phyloP scores from a whole-genome alignment of 2,113 vertebrate genomes.

The Actinemys pallida region DNA sequence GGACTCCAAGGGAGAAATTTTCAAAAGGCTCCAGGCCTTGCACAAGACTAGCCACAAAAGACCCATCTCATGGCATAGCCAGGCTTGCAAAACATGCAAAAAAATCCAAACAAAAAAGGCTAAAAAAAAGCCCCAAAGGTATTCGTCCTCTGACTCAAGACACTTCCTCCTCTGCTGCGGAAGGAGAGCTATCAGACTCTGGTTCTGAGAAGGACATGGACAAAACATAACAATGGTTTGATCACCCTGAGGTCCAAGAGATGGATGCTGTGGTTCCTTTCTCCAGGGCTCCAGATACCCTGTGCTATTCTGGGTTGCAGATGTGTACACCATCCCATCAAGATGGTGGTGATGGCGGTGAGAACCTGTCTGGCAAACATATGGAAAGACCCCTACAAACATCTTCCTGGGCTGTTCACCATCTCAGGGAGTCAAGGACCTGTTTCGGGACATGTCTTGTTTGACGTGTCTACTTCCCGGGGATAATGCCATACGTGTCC shows the following conservation, averaged over 20 bases:
- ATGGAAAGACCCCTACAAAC: neutral
- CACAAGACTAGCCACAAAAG: neutral
- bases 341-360: neutral
- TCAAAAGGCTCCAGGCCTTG: neutral
- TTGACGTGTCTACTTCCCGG: neutral
- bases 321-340: neutral
- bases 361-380: neutral
- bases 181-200: neutral
- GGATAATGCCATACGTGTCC: neutral
- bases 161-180: neutral
- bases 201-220: too few relatives aligned
- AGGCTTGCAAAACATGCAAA: neutral
- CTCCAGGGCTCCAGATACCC: neutral
- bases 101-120: neutral
- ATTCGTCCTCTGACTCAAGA: neutral
- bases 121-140: neutral
- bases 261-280: neutral
- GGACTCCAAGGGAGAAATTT: neutral
- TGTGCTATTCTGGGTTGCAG: neutral
- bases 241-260: neutral
- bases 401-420: neutral
- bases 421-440: neutral
- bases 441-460: neutral
- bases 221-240: too few relatives aligned
- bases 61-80: neutral